Percentiles rank a stretch among this genome's conserved stretches.
These are phyloP conservation scores for Ophion ellenae DNA, from an alignment of 2,888 invertebrate genomes.

Conservation along the genomic window DNA sequence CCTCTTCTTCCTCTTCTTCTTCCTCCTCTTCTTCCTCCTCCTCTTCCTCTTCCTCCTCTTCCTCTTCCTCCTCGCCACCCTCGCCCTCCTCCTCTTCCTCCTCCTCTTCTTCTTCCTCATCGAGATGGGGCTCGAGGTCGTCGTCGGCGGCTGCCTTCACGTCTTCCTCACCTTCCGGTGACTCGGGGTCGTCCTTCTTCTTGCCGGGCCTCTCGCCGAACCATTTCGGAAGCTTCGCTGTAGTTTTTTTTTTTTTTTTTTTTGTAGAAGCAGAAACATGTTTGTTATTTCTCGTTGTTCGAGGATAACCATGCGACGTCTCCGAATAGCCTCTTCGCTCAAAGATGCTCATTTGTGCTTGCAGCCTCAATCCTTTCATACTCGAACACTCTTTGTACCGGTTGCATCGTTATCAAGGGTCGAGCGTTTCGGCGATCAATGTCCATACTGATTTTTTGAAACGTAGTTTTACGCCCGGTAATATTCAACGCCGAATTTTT, in stretches of 20 bases:
- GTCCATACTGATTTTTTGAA: neutral
- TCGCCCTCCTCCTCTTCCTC: constrained; percentile 90
- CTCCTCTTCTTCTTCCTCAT: constrained; percentile 89
- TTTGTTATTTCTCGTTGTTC: neutral
- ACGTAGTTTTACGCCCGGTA: neutral
- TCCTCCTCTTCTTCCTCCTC: constrained; percentile 80
- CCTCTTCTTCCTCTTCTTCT: constrained; percentile 81
- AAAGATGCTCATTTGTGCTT: neutral
- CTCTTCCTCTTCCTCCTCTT: constrained; percentile 74
- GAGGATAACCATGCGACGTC: neutral
- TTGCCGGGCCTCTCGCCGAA: constrained; percentile 98
- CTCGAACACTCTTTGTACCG: neutral
- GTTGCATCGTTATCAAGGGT: neutral
- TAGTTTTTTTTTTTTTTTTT: constrained; percentile 67
- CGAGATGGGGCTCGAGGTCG: constrained; percentile 88
- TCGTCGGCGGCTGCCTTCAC: constrained; percentile 91
- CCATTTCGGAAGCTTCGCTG: constrained; percentile 97
- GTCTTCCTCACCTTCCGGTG: constrained; percentile 96
- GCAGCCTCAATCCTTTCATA: neutral
- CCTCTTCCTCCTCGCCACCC: constrained; percentile 86
- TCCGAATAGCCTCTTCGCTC: neutral
- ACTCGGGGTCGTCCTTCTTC: constrained; percentile 94
- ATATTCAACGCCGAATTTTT: neutral
- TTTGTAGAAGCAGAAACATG: constrained; percentile 31
- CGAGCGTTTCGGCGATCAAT: neutral